Evolutionary conservation across 2,797 vertebrate genomes (phyloP).

Genomic region (Xerus rutilus): DNA sequence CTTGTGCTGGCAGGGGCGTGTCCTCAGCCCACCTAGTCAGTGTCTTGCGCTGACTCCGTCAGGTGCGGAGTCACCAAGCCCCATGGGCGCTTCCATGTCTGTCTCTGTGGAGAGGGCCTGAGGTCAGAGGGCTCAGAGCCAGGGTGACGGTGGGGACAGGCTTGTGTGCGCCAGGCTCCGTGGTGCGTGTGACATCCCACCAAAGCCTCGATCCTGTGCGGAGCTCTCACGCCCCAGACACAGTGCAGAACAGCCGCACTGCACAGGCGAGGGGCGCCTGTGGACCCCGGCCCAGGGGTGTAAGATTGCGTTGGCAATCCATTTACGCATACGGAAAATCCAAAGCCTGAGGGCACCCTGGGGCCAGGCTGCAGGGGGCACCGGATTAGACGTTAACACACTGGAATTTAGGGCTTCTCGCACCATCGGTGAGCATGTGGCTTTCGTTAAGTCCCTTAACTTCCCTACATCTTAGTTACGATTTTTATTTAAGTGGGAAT

Average conservation of each 20-base stretch:
- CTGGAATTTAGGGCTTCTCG: background rate
- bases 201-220: background rate
- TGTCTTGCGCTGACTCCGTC: background rate
- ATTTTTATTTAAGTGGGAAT: background rate
- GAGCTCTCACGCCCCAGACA: background rate
- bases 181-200: fast-evolving
- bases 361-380: no score
- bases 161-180: fast-evolving
- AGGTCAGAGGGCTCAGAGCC: background rate
- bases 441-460: background rate
- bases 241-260: fast-evolving
- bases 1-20: background rate
- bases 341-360: fast-evolving
- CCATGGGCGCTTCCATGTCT: background rate
- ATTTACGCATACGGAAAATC: background rate
- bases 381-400: background rate
- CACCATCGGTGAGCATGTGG: fast-evolving
- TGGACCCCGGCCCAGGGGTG: background rate
- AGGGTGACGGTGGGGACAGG: no score
- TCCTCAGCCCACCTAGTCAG: background rate
- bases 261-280: fast-evolving
- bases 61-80: fast-evolving
- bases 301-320: fast-evolving
- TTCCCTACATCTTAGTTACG: background rate
- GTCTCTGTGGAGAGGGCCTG: fast-evolving